phyloP scores from a whole-genome alignment of 37 sponge, comb jelly and placozoan species.

The Beroe ovata region DNA sequence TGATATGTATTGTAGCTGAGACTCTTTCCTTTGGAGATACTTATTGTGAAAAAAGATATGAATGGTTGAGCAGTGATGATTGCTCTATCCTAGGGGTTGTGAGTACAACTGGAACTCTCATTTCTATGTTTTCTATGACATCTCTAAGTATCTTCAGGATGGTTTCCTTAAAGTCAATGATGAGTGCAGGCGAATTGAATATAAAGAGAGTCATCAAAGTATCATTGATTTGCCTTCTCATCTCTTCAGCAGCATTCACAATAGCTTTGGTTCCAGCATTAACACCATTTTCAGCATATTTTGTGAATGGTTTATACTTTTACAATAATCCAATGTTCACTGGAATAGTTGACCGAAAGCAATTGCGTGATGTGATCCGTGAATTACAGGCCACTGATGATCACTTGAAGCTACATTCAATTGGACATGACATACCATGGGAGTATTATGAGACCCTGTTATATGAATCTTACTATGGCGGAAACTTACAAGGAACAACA shows the following conservation, averaged over 20 bases:
- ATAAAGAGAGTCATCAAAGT: neutral
- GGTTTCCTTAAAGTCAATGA: neutral
- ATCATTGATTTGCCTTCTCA: neutral
- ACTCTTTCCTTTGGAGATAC: neutral
- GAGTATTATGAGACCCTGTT: neutral
- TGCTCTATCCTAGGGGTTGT: neutral
- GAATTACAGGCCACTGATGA: too few species aligned
- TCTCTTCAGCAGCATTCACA: neutral
- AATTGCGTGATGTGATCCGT: too few species aligned
- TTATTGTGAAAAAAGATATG: neutral
- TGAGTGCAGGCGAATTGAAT: neutral
- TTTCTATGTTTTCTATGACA: constrained; percentile 49
- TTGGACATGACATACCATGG: too few species aligned
- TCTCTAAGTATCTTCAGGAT: constrained; percentile 32
- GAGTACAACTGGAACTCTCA: constrained; percentile 13
- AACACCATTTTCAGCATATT: neutral
- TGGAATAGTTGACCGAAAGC: too few species aligned
- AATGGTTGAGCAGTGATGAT: neutral
- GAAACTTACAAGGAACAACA: too few species aligned
- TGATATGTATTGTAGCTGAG: neutral
- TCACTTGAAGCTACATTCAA: too few species aligned
- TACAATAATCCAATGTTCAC: too few species aligned
- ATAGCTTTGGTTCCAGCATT: neutral
- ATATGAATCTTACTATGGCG: neutral
- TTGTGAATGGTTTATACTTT: constrained; percentile 46